Evolutionary conservation across 2,113 vertebrate genomes (phyloP), one percentile per base, ranked within the genome.

Genomic region (Aleadryas rufinucha): DNA sequence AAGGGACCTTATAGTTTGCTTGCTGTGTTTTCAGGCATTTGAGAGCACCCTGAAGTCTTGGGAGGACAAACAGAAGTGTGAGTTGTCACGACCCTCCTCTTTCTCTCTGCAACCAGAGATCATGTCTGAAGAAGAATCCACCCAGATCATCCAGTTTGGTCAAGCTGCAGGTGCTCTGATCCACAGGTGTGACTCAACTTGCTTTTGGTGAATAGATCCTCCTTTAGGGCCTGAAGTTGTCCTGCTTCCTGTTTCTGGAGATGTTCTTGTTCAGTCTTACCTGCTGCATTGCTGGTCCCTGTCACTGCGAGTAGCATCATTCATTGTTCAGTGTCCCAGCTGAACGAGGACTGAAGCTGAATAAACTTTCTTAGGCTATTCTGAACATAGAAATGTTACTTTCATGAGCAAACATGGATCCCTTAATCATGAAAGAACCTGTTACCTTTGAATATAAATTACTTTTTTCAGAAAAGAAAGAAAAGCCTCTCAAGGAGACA

Each of bases 61-160:
- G 99, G 99, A 99, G 85, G 99, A 99, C 96, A 99, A 99, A 93
- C 99, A 99, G 97, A 99, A 98, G 94, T 99, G 99, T 49, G 99
- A 99, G 72, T 98, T 99, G 78, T 98, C 98, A 4, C 98, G 99
- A 33, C 97, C 98, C 1, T 98, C 98, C 3, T 96, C 98, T 37
- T 98, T 98, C 95, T 98, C 98, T 24, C 96, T 98, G 66, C 99
- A 99, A 81, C 99, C 99, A 2, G 99, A 99, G 97, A 98, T 98
- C 5, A 98, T 99, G 87, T 99, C 99, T 0, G 99, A 99, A 90
- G 99, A 99, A 16, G 99, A 99, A 93, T 98, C 98, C 16, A 96
- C 97, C 4, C 99, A 99, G 94, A 98, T 99, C 97, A 98, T 98
- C 35, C 98, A 98, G 68, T 99, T 99, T 21, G 99, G 99, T 68